Percentiles rank a stretch among this genome's conserved stretches.
These are phyloP conservation scores for Sympetrum striolatum DNA, from an alignment of 2,888 invertebrate genomes.

Conservation along the genomic window DNA sequence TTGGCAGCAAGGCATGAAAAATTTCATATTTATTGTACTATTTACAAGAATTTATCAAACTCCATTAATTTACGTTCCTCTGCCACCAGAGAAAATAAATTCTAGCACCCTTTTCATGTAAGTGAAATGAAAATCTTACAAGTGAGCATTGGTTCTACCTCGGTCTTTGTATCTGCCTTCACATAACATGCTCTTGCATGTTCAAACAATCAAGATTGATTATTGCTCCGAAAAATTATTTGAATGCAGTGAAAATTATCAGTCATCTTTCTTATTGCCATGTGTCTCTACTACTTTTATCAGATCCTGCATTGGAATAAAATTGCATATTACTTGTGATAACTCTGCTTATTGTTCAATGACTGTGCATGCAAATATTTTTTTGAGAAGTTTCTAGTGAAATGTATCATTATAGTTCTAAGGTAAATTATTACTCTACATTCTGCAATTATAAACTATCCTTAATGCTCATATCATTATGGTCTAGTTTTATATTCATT, in stretches of 20 bases:
- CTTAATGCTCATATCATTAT: conserved; percentile 12
- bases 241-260: conserved; percentile 7
- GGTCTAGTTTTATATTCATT: conserved; percentile 28
- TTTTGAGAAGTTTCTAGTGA: conserved; percentile 21
- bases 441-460: neutral
- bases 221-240: neutral
- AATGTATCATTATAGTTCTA: neutral
- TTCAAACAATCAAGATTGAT: neutral
- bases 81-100: neutral
- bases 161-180: conserved; percentile 34
- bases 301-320: neutral
- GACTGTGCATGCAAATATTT: conserved; percentile 31
- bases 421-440: neutral
- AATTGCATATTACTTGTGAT: conserved; percentile 1
- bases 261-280: conserved; percentile 10
- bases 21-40: neutral
- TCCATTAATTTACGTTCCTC: neutral
- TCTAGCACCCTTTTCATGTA: neutral
- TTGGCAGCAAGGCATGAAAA: conserved; percentile 5
- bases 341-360: conserved; percentile 2
- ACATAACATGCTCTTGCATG: neutral
- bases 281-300: conserved; percentile 1
- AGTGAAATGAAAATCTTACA: neutral
- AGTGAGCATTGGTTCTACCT: conserved; percentile 37
- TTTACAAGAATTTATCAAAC: neutral